These are phyloP conservation scores for Scyliorhinus canicula DNA, from an alignment of 2,797 vertebrate genomes.

Conservation along the genomic window DNA sequence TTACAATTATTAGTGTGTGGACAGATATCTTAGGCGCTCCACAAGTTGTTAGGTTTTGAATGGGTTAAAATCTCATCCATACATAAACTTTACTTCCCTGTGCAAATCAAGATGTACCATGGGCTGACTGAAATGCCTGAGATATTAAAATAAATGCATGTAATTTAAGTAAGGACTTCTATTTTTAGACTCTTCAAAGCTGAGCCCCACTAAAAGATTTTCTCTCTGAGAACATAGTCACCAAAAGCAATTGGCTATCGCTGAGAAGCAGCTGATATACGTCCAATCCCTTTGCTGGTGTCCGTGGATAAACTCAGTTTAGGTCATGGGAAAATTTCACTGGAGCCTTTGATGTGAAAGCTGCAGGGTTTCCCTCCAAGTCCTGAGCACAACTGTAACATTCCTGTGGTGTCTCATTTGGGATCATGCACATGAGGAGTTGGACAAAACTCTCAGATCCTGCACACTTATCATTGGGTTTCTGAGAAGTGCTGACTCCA, in stretches of 20 bases:
- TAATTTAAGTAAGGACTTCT: neutral
- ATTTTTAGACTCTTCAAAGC: neutral
- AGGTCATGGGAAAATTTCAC: conserved; percentile 41
- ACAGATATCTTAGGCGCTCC: neutral
- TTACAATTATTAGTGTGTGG: neutral
- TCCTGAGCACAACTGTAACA: neutral
- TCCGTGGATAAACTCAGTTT: conserved; percentile 11
- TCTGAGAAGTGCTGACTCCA: neutral
- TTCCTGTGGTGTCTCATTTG: neutral
- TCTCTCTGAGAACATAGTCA: neutral
- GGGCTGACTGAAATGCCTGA: neutral
- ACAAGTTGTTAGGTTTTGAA: neutral
- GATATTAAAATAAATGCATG: neutral
- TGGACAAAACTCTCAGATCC: neutral
- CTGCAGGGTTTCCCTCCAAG: neutral
- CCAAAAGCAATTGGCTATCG: neutral
- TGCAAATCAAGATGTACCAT: neutral
- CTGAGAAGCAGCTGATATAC: neutral
- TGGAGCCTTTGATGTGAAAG: neutral
- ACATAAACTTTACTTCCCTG: neutral
- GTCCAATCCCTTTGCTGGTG: neutral
- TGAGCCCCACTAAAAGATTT: neutral
- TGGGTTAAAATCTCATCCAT: neutral
- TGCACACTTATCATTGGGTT: neutral
- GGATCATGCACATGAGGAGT: neutral